Evolutionary conservation across 2,797 vertebrate species (phyloP).

Genomic region (Acrossocheilus wenchowensis): DNA sequence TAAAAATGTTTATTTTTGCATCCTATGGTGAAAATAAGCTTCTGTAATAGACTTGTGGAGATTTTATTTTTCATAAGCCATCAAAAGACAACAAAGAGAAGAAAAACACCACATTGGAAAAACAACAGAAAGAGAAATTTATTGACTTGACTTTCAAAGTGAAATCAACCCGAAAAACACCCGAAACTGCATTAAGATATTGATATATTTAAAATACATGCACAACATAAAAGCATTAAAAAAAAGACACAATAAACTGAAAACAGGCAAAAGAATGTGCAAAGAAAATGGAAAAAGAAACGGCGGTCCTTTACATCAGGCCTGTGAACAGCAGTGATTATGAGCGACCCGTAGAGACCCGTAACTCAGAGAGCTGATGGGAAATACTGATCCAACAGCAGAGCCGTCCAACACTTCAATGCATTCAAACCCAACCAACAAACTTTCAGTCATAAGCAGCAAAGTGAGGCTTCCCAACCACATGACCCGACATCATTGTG

Average conservation of each 20-base stretch:
- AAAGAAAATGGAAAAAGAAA: constrained; percentile 2
- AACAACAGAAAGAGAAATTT: constrained; percentile 71
- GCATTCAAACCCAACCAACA: not conserved
- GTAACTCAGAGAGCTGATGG: not conserved
- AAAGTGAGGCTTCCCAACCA: not conserved
- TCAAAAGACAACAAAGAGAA: not conserved
- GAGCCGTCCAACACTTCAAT: not conserved
- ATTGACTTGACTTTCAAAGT: constrained; percentile 83
- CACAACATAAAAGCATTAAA: constrained; percentile 38
- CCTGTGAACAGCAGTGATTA: constrained; percentile 4
- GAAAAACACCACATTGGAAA: constrained; percentile 67
- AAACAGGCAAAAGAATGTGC: not conserved
- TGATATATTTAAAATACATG: constrained; percentile 65
- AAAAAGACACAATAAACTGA: not conserved
- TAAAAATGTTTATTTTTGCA: not conserved
- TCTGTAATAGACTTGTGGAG: not conserved
- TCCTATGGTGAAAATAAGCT: not conserved
- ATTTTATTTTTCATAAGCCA: not conserved
- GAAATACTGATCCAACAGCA: constrained; percentile 9
- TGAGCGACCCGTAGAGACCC: not conserved
- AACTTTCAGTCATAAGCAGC: not conserved
- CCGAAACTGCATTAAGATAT: constrained; percentile 74
- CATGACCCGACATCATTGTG: not conserved
- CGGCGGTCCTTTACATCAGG: not conserved
- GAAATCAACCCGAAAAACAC: constrained; percentile 79